These are phyloP conservation scores for Torymus texanus DNA, from an alignment of 2,888 invertebrate genomes.

Conservation along the genomic window DNA sequence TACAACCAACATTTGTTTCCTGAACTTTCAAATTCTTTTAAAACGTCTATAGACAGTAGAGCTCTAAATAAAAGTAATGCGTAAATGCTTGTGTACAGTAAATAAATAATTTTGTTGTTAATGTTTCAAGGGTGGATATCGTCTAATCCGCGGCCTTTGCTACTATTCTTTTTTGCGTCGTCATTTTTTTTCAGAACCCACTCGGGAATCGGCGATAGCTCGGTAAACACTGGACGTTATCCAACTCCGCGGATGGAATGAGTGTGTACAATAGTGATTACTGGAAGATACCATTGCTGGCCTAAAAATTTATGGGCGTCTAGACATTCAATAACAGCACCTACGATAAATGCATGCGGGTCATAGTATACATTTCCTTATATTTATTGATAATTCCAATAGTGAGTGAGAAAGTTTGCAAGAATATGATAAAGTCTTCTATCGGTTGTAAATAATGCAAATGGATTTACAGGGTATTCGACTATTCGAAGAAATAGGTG, in stretches of 20 bases:
- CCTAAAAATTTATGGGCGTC: constrained; percentile 22
- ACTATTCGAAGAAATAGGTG: constrained; percentile 5
- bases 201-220: too few species aligned
- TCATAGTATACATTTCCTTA: not conserved
- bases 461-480: constrained; percentile 15
- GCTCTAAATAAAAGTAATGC: too few species aligned
- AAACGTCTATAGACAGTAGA: too few species aligned
- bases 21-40: too few species aligned
- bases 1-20: too few species aligned
- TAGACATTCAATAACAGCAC: not conserved
- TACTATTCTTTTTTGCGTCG: too few species aligned
- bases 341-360: not conserved
- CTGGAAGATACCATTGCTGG: constrained; percentile 15
- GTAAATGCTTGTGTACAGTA: too few species aligned
- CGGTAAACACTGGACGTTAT: too few species aligned
- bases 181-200: too few species aligned
- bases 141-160: too few species aligned
- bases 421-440: not conserved
- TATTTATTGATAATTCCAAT: constrained; percentile 7
- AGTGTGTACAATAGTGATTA: constrained; percentile 8
- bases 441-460: not conserved
- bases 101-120: too few species aligned
- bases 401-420: constrained; percentile 1
- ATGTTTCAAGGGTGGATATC: too few species aligned
- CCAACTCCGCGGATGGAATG: not conserved